Base-by-base conservation (phyloP, 2,113 vertebrate genomes). In the Parus major region DNA sequence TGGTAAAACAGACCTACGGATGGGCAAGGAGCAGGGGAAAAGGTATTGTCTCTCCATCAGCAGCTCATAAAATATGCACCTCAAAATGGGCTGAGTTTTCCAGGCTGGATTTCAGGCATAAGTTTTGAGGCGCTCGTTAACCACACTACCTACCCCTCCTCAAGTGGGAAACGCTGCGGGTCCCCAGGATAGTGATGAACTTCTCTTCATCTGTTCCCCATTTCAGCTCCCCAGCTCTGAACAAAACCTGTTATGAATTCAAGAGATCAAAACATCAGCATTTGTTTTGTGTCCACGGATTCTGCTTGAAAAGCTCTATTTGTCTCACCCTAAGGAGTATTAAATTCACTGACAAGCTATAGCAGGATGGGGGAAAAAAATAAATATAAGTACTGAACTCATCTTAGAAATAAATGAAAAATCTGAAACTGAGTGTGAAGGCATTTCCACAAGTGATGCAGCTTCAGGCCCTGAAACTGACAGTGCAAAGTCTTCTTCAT, bases 201-300 rank as follows among this genome's bases (percentile, higher is more conserved):
- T 98, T 99, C 24, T 99, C 99, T 97, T 99, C 99, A 76, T 99
- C 99, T 1, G 99, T 99, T 92, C 99, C 99, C 97, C 98, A 98
- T 91, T 99, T 99, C 55, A 98, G 97, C 75, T 99, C 98, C 33
- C 99, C 99, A 42, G 99, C 99, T 86, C 98, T 98, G 64, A 98
- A 99, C 96, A 99, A 94, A 59, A 98, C 98, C 99, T 99, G 97
- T 72, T 27, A 84, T 1, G 19, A 91, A 90, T 75, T 64, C 69
- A 81, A 61, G 55, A 56, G 39, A 77, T 20, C 23, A 85, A 31
- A 68, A 33, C 42, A 72, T 24, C 46, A 89, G 24, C 65, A 77
- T 65, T 63, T 66, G 29, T 41, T 64, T 60, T 6, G 25, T 12
- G 36, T n/a, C 56, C 63, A 63, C 15, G 19, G 4, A 36, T 12